Percentiles rank a stretch among this genome's conserved stretches.
These are phyloP conservation scores for Nomada fabriciana DNA, from an alignment of 2,888 invertebrate genomes.

Conservation along the genomic window DNA sequence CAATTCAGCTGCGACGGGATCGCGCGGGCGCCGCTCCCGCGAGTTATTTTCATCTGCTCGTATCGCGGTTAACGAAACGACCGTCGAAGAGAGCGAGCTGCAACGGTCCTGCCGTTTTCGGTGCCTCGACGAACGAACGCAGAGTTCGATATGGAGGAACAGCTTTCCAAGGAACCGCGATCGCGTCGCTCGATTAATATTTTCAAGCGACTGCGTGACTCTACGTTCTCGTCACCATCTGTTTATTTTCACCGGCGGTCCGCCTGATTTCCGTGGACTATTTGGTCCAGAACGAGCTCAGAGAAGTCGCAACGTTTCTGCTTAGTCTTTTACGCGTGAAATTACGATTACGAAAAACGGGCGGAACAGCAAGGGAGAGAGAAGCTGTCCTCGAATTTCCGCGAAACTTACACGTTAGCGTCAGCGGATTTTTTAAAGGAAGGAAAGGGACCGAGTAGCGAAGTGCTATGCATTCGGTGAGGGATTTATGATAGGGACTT, in stretches of 20 bases:
- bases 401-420: too few species aligned
- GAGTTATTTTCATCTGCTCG: slow-evolving; percentile 22
- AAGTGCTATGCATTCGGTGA: too few species aligned
- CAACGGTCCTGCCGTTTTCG: not conserved
- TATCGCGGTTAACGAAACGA: not conserved
- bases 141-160: not conserved
- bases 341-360: too few species aligned
- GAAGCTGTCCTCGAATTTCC: not conserved
- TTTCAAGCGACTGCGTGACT: slow-evolving; percentile 14
- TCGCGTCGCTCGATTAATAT: not conserved
- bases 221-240: not conserved
- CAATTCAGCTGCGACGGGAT: slow-evolving; percentile 10
- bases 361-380: too few species aligned
- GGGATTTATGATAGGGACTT: too few species aligned
- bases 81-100: slow-evolving; percentile 39
- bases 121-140: too few species aligned
- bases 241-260: slow-evolving; percentile 31
- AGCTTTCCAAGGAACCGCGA: not conserved
- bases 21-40: not conserved
- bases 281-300: not conserved
- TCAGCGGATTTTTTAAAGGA: too few species aligned
- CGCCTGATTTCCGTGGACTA: not conserved
- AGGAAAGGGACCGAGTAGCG: too few species aligned
- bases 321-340: too few species aligned
- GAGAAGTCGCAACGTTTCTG: not conserved